Evolutionary conservation across 1,140 invertebrate species (phyloP), one percentile per base, ranked within the genome.

Genomic region (Pseudomyrmex sp.): DNA sequence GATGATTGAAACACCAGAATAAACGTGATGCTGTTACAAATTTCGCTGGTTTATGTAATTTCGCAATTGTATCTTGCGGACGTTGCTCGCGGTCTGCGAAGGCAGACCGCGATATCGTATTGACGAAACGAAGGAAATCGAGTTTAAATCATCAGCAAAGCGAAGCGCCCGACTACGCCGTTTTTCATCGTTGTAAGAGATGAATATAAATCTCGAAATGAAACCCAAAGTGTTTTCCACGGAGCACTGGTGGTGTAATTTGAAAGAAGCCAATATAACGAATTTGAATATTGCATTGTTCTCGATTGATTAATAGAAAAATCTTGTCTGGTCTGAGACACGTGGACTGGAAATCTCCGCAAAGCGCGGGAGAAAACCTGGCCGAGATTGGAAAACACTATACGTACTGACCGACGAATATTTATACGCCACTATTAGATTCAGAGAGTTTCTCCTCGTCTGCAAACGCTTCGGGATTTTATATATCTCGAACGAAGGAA

Each of bases 241-340:
- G 7, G 35, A 5, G 13, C 23, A 46, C 8, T 44, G 35, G 13
- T 18, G 18, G 10, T 13, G 8, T 18, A 20, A 59, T 70, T 79
- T 70, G 15, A 79, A 79, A 70, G 23, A 61, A 70, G 12, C 1
- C 54, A 35, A 44, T 48, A 13, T 58, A 48, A 48, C 13, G 44
- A 35, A 61, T 80, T 80, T 70, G 12, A 80, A 80, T 80, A 80
- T 80, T 23, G 54, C 65, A 54, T 54, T 65, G 48, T 56, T 46
- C 20, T 58, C 63, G 12, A 79, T 56, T 79, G 66, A 72, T 80
- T 80, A 59, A 48, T 69, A 72, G 12, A n/a, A 61, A 59, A 72
- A 72, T 72, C 44, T 12, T 26, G 9, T 59, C n/a, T 68, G 4
- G 2, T 13, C 15, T 52, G 50, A 10, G 63, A 79, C 35, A 68